Evolutionary conservation across 2,888 invertebrate species (phyloP).

Genomic region (Callyntrura sp.): DNA sequence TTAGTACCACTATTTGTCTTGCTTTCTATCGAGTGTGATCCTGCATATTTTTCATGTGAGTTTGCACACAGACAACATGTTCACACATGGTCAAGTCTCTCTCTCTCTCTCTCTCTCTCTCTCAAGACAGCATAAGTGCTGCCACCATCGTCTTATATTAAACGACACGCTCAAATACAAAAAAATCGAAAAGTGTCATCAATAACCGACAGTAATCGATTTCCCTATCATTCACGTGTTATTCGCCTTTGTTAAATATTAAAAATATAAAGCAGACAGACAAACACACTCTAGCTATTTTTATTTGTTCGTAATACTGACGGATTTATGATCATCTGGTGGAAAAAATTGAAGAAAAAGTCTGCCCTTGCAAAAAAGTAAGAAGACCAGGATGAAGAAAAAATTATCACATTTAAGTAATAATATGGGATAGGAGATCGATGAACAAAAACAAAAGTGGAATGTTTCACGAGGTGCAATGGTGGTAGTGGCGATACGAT

Average conservation of each 20-base stretch:
- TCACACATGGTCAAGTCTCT: too few relatives aligned
- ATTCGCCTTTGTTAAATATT: neutral
- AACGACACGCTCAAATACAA: neutral
- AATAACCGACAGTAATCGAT: conserved; percentile 14
- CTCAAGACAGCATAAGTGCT: too few relatives aligned
- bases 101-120: too few relatives aligned
- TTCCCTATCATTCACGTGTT: neutral
- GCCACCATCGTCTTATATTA: neutral
- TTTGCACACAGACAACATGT: neutral
- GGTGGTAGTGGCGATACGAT: neutral
- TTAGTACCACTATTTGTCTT: too few relatives aligned
- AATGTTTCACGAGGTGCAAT: conserved; percentile 22
- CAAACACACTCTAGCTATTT: neutral
- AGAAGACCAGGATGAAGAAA: conserved; percentile 38
- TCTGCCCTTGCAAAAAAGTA: conserved; percentile 37
- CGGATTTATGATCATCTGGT: conserved; percentile 11
- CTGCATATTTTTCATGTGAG: neutral
- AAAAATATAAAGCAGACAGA: neutral
- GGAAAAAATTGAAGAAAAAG: conserved; percentile 12
- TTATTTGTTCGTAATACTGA: neutral
- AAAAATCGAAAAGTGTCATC: neutral
- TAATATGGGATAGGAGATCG: conserved; percentile 40
- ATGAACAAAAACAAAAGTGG: conserved; percentile 64
- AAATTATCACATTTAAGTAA: conserved; percentile 22
- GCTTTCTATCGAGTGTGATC: too few relatives aligned